These are phyloP conservation scores for Premnoplex brunnescens DNA, from an alignment of 2,797 vertebrate genomes.

Conservation along the genomic window DNA sequence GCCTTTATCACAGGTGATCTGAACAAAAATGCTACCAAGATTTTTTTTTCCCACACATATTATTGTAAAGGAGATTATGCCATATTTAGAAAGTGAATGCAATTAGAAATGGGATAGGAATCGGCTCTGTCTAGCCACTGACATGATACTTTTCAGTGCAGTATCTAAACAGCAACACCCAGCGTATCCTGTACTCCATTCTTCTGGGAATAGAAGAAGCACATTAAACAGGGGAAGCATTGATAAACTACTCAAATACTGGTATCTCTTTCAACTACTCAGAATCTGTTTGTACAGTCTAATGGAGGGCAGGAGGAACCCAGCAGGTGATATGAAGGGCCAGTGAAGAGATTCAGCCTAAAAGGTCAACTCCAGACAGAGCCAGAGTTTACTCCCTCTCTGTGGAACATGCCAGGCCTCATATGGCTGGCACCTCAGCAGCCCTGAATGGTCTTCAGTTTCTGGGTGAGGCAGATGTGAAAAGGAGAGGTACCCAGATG, in stretches of 20 bases:
- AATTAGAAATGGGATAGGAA: background rate
- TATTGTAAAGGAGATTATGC: background rate
- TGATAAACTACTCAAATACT: background rate
- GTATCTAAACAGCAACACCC: background rate
- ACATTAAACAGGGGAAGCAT: background rate
- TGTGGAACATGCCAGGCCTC: background rate
- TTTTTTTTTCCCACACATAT: background rate
- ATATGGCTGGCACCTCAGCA: background rate
- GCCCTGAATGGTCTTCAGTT: background rate
- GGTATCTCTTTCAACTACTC: background rate
- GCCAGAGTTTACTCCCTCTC: fast-evolving
- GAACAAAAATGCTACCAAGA: background rate
- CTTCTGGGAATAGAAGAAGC: background rate
- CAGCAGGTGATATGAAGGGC: fast-evolving
- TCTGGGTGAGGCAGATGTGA: background rate
- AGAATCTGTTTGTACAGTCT: background rate
- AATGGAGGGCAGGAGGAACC: background rate
- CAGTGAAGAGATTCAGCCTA: background rate
- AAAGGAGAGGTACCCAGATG: background rate
- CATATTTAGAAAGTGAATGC: background rate
- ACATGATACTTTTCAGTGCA: background rate
- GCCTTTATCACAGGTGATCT: background rate
- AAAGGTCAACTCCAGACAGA: background rate
- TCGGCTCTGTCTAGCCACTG: background rate
- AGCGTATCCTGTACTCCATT: background rate